These are phyloP conservation scores for Amphiprion percula DNA, from an alignment of 2,113 vertebrate genomes.

Conservation along the genomic window DNA sequence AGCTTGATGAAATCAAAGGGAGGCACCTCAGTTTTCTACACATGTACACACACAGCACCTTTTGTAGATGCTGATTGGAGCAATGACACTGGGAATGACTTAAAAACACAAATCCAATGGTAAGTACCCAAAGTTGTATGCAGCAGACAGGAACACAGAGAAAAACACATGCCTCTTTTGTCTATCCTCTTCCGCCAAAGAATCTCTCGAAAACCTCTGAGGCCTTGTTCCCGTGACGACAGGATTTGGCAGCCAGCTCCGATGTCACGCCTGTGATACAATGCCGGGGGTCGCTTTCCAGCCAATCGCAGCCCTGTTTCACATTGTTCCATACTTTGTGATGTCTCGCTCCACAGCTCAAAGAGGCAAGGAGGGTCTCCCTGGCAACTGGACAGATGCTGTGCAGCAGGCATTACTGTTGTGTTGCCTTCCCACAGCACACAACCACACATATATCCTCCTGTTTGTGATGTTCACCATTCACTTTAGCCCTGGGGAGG, in stretches of 20 bases:
- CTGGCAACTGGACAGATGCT: slow-evolving; percentile 70
- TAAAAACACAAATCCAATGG: slow-evolving; percentile 13
- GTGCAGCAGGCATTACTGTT: slow-evolving; percentile 41
- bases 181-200: slow-evolving; percentile 23
- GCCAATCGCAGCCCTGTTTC: slow-evolving; percentile 55
- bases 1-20: slow-evolving; percentile 19
- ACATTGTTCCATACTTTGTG: slow-evolving; percentile 65
- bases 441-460: slow-evolving; percentile 6
- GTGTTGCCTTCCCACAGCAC: slow-evolving; percentile 12
- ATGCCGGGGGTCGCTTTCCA: slow-evolving; percentile 48
- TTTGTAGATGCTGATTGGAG: slow-evolving; percentile 12
- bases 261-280: slow-evolving; percentile 30
- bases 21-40: background rate
- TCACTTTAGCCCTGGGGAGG: slow-evolving; percentile 62
- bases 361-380: slow-evolving; percentile 41
- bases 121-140: slow-evolving; percentile 19
- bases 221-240: slow-evolving; percentile 43
- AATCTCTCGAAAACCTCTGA: slow-evolving; percentile 40
- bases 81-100: slow-evolving; percentile 8
- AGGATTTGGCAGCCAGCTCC: slow-evolving; percentile 50
- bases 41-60: background rate
- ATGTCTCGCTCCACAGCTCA: slow-evolving; percentile 61
- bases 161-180: slow-evolving; percentile 21
- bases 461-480: slow-evolving; percentile 57
- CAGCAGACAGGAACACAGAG: slow-evolving; percentile 16